Evolutionary conservation across 1,140 invertebrate genomes (phyloP).

Genomic region (Lepidurus arcticus): DNA sequence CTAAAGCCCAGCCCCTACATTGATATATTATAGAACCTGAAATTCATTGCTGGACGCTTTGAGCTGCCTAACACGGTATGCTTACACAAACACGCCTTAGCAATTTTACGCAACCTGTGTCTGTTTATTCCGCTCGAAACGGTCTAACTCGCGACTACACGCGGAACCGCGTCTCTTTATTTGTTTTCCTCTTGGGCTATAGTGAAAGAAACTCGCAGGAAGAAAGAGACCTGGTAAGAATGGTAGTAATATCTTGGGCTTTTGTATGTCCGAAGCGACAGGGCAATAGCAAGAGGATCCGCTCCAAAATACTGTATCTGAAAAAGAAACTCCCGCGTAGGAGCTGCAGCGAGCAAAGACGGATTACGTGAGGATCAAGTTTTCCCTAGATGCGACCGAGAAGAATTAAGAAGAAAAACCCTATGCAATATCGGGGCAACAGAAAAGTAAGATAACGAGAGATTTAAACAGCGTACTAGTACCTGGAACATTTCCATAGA

Average conservation of each 20-base stretch:
- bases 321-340: neutral
- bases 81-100: too few species aligned
- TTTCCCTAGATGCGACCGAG: neutral
- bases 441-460: neutral
- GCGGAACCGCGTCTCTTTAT: too few species aligned
- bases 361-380: slow-evolving; percentile 15
- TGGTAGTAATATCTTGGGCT: too few species aligned
- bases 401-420: neutral
- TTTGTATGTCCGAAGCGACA: neutral
- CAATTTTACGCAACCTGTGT: too few species aligned
- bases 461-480: neutral
- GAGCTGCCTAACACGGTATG: neutral
- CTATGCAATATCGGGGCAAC: neutral
- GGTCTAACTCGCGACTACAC: too few species aligned
- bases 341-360: neutral
- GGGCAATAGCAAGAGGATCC: neutral
- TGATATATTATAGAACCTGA: neutral
- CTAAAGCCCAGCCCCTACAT: neutral
- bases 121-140: too few species aligned
- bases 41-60: neutral
- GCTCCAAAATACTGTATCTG: neutral
- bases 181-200: too few species aligned
- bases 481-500: neutral
- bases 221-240: too few species aligned
- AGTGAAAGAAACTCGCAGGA: too few species aligned